Evolutionary conservation across 1,140 invertebrate species (phyloP), one percentile per base, ranked within the genome.

Genomic region (Marisa cornuarietis): DNA sequence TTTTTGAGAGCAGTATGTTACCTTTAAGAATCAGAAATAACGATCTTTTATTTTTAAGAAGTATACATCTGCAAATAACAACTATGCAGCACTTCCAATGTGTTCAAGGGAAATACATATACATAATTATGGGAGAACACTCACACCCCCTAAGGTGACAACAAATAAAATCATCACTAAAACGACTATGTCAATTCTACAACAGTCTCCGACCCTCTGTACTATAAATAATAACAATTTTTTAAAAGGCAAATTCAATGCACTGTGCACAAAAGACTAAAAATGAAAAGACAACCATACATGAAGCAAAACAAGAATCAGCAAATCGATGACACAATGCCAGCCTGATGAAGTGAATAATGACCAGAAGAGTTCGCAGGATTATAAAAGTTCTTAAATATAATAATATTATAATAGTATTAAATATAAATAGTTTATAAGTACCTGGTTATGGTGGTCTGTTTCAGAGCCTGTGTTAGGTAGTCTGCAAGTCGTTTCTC

Each of bases 401-500:
- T 31, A 68, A 24, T n/a, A 16, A 13, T 61, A 26, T 69, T n/a
- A 54, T 26, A 54, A 62, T 42, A 22, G 20, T 6, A 42, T 4
- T 49, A 20, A n/a, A 20, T 13, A 20, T 61, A 62, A 51, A 66
- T 13, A n/a, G n/a, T n/a, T n/a, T n/a, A n/a, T n/a, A 49, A 80
- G 83, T 79, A 87, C 86, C 80, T 84, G 13, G 84, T 86, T 18
- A 86, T 63, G 66, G 80, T 83, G 31, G 81, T 84, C 58, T 85
- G 83, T 78, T 83, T 82, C 51, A 85, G 51, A 16, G 85, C 86
- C 58, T 72, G 73, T n/a, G 72, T 68, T 5, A 87, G n/a, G 77
- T 87, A 87, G 71, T 87, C 86, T 24, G 86, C 84, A 75, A 87
- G 75, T 68, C 84, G 63, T 66, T 87, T 87, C 76, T 87, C 86